Conservation (phyloP, 2,888 invertebrate species). For the Sminthurinus aureus region DNA sequence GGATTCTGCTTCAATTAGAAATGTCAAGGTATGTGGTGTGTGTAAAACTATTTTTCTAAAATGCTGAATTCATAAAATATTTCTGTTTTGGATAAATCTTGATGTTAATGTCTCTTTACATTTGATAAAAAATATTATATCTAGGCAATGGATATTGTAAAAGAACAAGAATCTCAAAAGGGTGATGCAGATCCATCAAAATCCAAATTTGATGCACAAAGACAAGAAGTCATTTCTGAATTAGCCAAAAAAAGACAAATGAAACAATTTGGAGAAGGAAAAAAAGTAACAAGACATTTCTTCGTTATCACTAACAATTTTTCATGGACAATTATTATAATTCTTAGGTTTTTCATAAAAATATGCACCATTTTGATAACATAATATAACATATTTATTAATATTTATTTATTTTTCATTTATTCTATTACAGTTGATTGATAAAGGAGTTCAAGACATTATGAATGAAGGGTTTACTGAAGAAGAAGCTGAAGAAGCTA, state of each 20-base stretch:
- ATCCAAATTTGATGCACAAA: constrained; percentile 54
- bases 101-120: neutral
- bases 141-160: constrained; percentile 55
- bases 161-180: constrained; percentile 48
- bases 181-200: constrained; percentile 42
- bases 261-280: constrained; percentile 36
- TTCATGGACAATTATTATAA: neutral
- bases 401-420: constrained; percentile 13
- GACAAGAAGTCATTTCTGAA: constrained; percentile 54
- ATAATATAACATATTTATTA: neutral
- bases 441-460: constrained; percentile 55
- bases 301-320: neutral
- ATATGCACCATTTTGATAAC: neutral
- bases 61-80: no score
- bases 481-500: constrained; percentile 53
- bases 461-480: constrained; percentile 57
- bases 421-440: constrained; percentile 46
- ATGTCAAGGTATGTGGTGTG: constrained; percentile 39
- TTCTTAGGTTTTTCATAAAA: neutral
- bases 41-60: no score
- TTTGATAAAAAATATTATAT: neutral
- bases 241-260: constrained; percentile 49
- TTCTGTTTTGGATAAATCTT: no score
- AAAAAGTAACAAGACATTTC: constrained; percentile 25
- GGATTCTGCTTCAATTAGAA: constrained; percentile 10